Percentiles rank a stretch among this genome's conserved stretches.
Conservation (phyloP, 2,888 invertebrate genomes). For the Agrochola litura region DNA sequence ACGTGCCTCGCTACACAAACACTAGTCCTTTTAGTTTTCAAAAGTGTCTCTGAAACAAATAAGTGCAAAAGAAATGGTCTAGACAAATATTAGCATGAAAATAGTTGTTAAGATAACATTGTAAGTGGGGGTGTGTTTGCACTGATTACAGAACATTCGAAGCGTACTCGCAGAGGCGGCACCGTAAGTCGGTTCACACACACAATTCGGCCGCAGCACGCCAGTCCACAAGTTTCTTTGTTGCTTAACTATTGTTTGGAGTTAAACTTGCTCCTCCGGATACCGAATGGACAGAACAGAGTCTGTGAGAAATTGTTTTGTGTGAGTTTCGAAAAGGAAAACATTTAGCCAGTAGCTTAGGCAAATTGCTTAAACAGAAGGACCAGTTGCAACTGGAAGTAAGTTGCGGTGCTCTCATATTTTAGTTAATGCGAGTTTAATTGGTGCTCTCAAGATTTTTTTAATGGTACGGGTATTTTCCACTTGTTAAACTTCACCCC, state of each 20-base stretch:
- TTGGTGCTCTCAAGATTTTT: conserved; percentile 68
- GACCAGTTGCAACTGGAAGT: conserved; percentile 59
- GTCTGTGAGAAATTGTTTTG: conserved; percentile 87
- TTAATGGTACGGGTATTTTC: conserved; percentile 46
- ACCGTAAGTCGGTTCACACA: conserved; percentile 75
- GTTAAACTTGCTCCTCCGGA: conserved; percentile 84
- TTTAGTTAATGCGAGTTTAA: conserved; percentile 85
- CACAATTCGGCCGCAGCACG: conserved; percentile 77
- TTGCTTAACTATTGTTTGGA: conserved; percentile 88
- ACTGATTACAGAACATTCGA: conserved; percentile 74
- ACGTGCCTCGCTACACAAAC: conserved; percentile 52
- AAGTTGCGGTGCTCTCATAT: conserved; percentile 79
- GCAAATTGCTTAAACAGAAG: conserved; percentile 83
- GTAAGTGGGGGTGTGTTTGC: conserved; percentile 69
- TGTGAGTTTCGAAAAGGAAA: conserved; percentile 88
- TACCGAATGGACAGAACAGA: conserved; percentile 85
- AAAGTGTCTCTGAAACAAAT: conserved; percentile 59
- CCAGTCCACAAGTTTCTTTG: conserved; percentile 84
- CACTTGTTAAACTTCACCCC: conserved; percentile 59
- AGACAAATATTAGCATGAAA: conserved; percentile 70
- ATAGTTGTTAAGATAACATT: conserved; percentile 66
- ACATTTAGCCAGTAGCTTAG: conserved; percentile 87
- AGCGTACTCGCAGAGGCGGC: conserved; percentile 71
- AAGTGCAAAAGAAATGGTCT: conserved; percentile 64
- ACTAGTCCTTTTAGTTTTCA: conserved; percentile 48